Evolutionary conservation across 2,888 invertebrate species (phyloP), one percentile per base, ranked within the genome.

Genomic region (Drosophila borborema): DNA sequence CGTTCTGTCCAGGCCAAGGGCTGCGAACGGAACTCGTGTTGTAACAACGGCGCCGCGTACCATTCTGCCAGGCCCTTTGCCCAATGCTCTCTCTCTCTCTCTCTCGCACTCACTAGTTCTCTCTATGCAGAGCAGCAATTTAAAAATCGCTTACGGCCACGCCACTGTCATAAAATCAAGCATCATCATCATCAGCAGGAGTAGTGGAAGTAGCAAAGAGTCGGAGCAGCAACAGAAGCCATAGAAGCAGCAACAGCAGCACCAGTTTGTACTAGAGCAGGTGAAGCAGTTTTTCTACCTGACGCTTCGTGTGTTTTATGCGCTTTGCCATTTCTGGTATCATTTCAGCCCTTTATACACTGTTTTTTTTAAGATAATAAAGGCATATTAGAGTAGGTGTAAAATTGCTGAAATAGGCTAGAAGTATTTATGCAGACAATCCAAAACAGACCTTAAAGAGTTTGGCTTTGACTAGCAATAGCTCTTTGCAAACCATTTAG

Each of bases 121-220:
- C 63, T 55, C 66, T 63, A 81, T 81, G 85, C 85, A 81, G 79
- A 75, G 82, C 75, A 84, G 85, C 81, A 84, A 81, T 81, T 81
- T 81, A 81, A 81, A 81, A 81, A 84, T 75, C 85, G 81, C 81
- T 81, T 81, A 81, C 85, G 85, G 81, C 85, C 82, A 81, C 80
- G 82, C 85, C 82, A 81, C 75, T 84, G 81, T 79, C 81, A 81
- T 81, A 81, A 81, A 81, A 84, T 81, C 81, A 81, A 82, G 82
- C 81, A 84, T 70, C 81, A 68, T 72, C 81, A 58, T 58, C 72
- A 76, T 80, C 73, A 64, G 63, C 64, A 59, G 45, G 65, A 49
- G 58, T 58, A 64, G 64, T 49, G 62, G 48, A 38, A 72, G 64
- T 54, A 56, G 59, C 36, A 28, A 40, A 16, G 18, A 58, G 45